Conservation (phyloP, 2,797 vertebrate genomes). For the Smutsia gigantea region DNA sequence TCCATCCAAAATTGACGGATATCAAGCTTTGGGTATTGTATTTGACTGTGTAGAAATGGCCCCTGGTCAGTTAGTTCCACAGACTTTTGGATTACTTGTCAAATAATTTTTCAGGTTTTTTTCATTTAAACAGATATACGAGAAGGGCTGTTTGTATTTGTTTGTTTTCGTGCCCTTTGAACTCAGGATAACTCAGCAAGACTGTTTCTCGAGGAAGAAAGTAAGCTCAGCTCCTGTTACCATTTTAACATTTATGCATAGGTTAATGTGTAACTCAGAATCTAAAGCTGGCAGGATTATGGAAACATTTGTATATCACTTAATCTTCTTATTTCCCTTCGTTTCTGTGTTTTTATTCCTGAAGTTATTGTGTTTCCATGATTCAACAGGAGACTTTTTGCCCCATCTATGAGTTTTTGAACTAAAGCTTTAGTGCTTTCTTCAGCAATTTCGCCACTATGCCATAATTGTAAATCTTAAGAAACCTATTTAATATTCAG, state of each 20-base stretch:
- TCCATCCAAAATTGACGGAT: background rate
- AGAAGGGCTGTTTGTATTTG: background rate
- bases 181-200: background rate
- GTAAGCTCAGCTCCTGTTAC: background rate
- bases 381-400: background rate
- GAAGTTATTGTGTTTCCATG: background rate
- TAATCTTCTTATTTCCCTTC: background rate
- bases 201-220: background rate
- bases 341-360: background rate
- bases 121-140: background rate
- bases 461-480: background rate
- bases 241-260: background rate
- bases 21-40: background rate
- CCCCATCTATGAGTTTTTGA: background rate
- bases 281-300: background rate
- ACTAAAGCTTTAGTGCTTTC: background rate
- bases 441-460: background rate
- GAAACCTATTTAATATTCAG: background rate
- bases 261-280: background rate
- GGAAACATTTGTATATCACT: background rate
- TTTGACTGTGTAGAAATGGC: background rate
- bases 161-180: background rate
- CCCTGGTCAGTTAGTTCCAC: background rate
- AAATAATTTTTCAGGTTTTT: background rate
- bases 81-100: background rate